Evolutionary conservation across 2,888 invertebrate species (phyloP), one percentile per base, ranked within the genome.

Genomic region (Ditylenchus weischeri): DNA sequence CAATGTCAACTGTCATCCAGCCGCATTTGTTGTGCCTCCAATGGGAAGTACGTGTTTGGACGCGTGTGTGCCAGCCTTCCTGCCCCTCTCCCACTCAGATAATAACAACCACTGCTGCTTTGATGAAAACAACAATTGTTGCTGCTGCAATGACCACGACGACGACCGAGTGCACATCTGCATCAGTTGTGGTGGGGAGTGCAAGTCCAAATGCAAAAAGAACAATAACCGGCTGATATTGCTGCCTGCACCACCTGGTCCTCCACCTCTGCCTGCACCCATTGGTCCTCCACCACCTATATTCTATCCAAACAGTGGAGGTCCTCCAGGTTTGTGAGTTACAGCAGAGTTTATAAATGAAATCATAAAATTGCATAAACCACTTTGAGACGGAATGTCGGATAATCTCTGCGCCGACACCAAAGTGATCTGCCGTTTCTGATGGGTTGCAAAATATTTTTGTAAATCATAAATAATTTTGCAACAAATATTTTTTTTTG

Each of bases 251-350:
- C 64, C 58, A 57, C 49, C 51, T 5, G 49, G 49, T 10, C 63
- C 63, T n/a, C 49, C 63, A 23, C 63, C 63, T 23, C 23, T 50
- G 7, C 63, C 63, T 18, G 4, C 29, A 6, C 38, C 35, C 3
- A n/a, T 15, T 29, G 54, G 23, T 18, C 57, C 57, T 21, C 38
- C 57, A 19, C 64, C 64, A 6, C 64, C 64, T 7, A n/a, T 43
- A 29, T 59, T 13, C 43, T 43, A 43, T 13, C 57, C 57, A 54
- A 23, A 5, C 15, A 8, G 23, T 7, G 38, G 38, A 59, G 4
- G 6, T 59, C 43, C 59, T 4, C 59, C 36, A 59, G 57, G 29
- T 54, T 18, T 54, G 23, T 54, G 13, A 7, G 8, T 23, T 8
- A 10, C 57, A 29, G 29, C 29, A 29, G 29, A 4, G 29, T 5